phyloP scores from a whole-genome alignment of 2,113 vertebrate genomes.

The Proterorhinus semilunaris region DNA sequence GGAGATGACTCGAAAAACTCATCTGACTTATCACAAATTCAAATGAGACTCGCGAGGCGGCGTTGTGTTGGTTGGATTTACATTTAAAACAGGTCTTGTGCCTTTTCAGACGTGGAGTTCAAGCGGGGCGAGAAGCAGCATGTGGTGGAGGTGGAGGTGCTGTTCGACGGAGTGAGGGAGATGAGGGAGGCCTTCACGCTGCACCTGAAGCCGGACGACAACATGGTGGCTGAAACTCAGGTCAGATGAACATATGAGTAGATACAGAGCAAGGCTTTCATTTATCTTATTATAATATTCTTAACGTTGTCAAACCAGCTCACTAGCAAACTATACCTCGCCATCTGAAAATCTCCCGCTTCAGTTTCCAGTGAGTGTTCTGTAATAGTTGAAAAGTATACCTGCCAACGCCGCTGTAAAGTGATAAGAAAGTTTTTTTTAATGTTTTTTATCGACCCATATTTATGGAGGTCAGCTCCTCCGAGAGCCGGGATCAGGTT shows the following conservation, averaged over 20 bases:
- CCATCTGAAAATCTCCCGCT: background rate
- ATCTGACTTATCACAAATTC: conserved; percentile 1
- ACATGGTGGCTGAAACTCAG: conserved; percentile 93
- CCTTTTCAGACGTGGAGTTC: conserved; percentile 86
- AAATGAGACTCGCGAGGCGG: background rate
- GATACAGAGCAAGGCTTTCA: no score
- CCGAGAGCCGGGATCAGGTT: conserved; percentile 40
- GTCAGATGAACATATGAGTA: conserved; percentile 56
- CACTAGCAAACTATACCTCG: background rate
- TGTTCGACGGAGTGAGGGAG: conserved; percentile 86
- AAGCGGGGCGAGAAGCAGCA: conserved; percentile 86
- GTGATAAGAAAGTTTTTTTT: conserved; percentile 2
- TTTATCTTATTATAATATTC: no score
- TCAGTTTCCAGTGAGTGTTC: background rate
- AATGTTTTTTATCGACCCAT: conserved; percentile 24
- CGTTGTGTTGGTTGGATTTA: conserved; percentile 5
- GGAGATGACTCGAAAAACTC: conserved; percentile 14
- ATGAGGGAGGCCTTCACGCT: conserved; percentile 95
- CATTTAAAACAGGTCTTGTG: conserved; percentile 15
- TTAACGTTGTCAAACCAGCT: no score
- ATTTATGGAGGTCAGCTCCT: conserved; percentile 40
- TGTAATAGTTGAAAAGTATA: background rate
- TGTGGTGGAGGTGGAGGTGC: conserved; percentile 85
- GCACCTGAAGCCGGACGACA: conserved; percentile 91
- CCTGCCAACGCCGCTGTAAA: conserved; percentile 8